Base-by-base conservation (phyloP, 1,140 invertebrate genomes). In the Bombus superbus region DNA sequence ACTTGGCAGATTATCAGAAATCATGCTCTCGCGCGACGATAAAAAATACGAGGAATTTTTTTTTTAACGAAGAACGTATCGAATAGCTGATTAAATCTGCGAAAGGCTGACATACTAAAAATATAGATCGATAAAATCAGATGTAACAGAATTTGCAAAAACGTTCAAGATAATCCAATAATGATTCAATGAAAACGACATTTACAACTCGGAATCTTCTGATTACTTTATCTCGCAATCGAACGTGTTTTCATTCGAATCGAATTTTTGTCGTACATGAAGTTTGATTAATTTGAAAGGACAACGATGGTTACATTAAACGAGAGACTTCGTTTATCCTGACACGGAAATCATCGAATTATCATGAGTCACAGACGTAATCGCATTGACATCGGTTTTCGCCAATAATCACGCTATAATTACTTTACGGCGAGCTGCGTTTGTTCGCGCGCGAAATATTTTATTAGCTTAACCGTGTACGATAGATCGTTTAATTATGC, bases 401-500 rank as follows among this genome's bases (percentile, higher is more conserved):
- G 62, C 11, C 15, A 79, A 62, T 81, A 71, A 81, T 81, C 69
- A 28, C 1, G 22, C 59, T 15, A 73, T 44, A 71, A 81, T 73
- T 81, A 81, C 47, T 57, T 69, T 57, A 35, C 11, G 11, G 15
- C n/a, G 6, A 0, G 1, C 44, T 40, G n/a, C 22, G 25, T 73
- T 57, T 73, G 38, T 25, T 81, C 66, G 5, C 28, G 62, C 5
- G 53, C 15, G 38, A 81, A 73, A 81, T 81, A 73, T 81, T 81
- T 81, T 59, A 73, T 59, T 62, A 73, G 38, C 53, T 73, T 81
- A 72, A 73, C 44, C 53, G 28, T 18, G 4, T 62, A 32, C n/a
- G 53, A 62, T 44, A 59, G 69, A 73, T 81, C 68, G 69, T 73
- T 81, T 35, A 62, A 81, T 62, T 81, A 81, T 81, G 59, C 59